These are phyloP conservation scores for Escarpia spicata DNA, from an alignment of 2,888 invertebrate species.

Conservation along the genomic window DNA sequence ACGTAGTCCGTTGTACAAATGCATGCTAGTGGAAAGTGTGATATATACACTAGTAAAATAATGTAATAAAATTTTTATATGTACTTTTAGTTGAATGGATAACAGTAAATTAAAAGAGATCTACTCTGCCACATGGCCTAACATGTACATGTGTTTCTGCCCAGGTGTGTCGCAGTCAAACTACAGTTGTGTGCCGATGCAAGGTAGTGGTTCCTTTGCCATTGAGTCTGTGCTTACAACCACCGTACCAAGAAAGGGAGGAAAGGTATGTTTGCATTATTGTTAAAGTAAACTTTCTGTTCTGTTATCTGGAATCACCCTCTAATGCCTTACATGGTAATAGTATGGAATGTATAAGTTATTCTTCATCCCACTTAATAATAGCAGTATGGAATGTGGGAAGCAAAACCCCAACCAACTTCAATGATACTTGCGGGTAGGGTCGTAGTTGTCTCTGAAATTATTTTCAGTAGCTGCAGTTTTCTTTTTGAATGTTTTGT, in stretches of 20 bases:
- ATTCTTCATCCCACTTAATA: too few relatives aligned
- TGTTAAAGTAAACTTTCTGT: not conserved
- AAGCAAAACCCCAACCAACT: not conserved
- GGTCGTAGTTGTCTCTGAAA: too few relatives aligned
- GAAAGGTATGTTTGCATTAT: constrained; percentile 45
- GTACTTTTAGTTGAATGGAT: too few relatives aligned
- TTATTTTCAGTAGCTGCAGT: too few relatives aligned
- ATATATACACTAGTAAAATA: too few relatives aligned
- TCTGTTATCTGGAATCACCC: too few relatives aligned
- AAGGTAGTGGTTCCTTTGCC: constrained; percentile 68
- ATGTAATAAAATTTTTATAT: too few relatives aligned
- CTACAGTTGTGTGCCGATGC: constrained; percentile 65
- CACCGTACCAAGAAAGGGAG: constrained; percentile 55
- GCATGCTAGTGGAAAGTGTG: not conserved
- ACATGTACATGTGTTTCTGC: not conserved
- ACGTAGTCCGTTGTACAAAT: not conserved
- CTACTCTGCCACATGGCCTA: not conserved
- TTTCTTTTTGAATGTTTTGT: too few relatives aligned
- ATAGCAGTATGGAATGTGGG: too few relatives aligned
- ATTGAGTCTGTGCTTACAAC: constrained; percentile 67
- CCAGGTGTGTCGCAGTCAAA: constrained; percentile 26
- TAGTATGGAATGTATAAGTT: too few relatives aligned
- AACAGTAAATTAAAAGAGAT: too few relatives aligned
- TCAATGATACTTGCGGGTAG: not conserved
- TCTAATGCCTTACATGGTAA: too few relatives aligned